A percentile compares a stretch with the other conserved stretches of the same genome.
phyloP scores from a whole-genome alignment of 2,888 invertebrate genomes.

The Chirona hameri region DNA sequence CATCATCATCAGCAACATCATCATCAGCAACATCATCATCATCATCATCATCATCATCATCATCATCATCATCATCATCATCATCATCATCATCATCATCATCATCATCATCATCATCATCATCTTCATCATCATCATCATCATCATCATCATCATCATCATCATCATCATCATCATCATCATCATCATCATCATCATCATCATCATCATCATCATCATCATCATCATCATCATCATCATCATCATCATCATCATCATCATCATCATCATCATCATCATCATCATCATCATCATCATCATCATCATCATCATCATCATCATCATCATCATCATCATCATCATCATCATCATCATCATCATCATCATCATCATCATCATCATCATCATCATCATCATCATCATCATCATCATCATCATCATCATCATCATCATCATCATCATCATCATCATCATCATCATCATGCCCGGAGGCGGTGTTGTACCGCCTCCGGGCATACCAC shows the following conservation, averaged over 20 bases:
- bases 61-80: slow-evolving; percentile 11
- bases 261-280: slow-evolving; percentile 22
- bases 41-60: slow-evolving; percentile 22
- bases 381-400: slow-evolving; percentile 7
- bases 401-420: slow-evolving; percentile 22
- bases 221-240: slow-evolving; percentile 22
- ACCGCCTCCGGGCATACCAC: too few relatives aligned
- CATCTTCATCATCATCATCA: slow-evolving; percentile 12
- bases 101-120: slow-evolving; percentile 22
- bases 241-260: slow-evolving; percentile 11
- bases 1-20: too few relatives aligned
- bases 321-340: slow-evolving; percentile 22
- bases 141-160: slow-evolving; percentile 22
- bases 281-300: slow-evolving; percentile 22
- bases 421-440: slow-evolving; percentile 22
- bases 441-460: not conserved
- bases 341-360: too few relatives aligned
- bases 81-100: slow-evolving; percentile 7
- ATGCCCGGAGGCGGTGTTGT: too few relatives aligned
- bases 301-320: slow-evolving; percentile 22
- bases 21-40: too few relatives aligned
- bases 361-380: slow-evolving; percentile 11
- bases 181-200: slow-evolving; percentile 22
- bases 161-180: slow-evolving; percentile 22
- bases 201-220: slow-evolving; percentile 22